A percentile compares a stretch with the other conserved stretches of the same genome.
phyloP scores from a whole-genome alignment of 2,797 vertebrate species.

The Hybognathus amarus region DNA sequence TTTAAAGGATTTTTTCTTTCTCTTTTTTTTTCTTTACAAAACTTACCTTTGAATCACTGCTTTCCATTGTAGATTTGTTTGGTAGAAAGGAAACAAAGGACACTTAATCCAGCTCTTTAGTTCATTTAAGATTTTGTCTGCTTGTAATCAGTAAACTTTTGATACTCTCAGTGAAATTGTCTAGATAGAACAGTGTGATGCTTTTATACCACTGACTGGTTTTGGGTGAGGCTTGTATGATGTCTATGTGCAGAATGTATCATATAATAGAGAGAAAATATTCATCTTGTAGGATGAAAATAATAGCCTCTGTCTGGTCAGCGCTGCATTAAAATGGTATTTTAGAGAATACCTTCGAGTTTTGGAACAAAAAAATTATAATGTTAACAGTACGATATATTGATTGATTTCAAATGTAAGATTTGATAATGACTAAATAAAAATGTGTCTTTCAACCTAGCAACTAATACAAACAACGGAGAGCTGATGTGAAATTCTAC shows the following conservation, averaged over 20 bases:
- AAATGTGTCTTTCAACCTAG: not conserved
- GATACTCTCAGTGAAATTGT: not conserved
- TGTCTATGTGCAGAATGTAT: constrained; percentile 65
- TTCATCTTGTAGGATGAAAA: constrained; percentile 22
- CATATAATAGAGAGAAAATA: constrained; percentile 38
- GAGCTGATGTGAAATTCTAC: constrained; percentile 38
- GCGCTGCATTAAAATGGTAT: not conserved
- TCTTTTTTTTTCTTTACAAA: not conserved
- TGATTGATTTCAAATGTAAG: constrained; percentile 8
- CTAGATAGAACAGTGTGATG: not conserved
- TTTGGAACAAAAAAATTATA: not conserved
- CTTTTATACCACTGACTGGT: constrained; percentile 38
- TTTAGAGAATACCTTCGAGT: not conserved
- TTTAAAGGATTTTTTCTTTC: not conserved
- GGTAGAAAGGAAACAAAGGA: not conserved
- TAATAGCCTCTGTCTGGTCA: not conserved
- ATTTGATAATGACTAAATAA: not conserved
- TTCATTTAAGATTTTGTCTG: not conserved
- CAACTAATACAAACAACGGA: constrained; percentile 30
- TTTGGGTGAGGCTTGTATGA: constrained; percentile 59
- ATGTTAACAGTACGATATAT: not conserved
- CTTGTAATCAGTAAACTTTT: not conserved
- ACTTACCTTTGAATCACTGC: constrained; percentile 43
- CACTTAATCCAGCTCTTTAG: not conserved
- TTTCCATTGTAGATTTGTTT: constrained; percentile 45